Percentiles rank a stretch among this genome's conserved stretches.
Evolutionary conservation across 2,797 vertebrate genomes (phyloP).

Genomic region (Malurus leucopterus): DNA sequence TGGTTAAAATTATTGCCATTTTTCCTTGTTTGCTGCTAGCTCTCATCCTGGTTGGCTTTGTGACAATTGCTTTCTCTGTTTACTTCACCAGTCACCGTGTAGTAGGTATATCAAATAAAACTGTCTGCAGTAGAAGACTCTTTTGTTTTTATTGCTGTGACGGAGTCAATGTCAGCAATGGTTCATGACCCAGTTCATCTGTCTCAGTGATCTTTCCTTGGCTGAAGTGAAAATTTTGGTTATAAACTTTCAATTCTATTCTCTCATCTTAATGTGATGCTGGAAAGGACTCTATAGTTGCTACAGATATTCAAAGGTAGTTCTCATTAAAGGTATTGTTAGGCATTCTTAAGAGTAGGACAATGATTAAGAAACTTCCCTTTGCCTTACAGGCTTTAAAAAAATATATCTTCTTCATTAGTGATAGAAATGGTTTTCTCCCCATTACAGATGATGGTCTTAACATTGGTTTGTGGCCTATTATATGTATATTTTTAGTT

Average conservation of each 20-base stretch:
- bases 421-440: background rate
- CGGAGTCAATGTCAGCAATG: constrained; percentile 32
- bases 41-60: background rate
- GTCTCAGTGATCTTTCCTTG: constrained; percentile 34
- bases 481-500: background rate
- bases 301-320: constrained; percentile 13
- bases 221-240: constrained; percentile 37
- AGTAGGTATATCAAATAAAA: constrained; percentile 38
- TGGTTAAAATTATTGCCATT: background rate
- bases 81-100: constrained; percentile 11
- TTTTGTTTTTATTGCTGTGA: constrained; percentile 36
- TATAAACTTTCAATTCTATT: constrained; percentile 33
- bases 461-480: background rate
- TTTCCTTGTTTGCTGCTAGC: background rate
- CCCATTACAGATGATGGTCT: background rate
- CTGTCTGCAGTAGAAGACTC: background rate
- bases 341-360: background rate
- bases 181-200: constrained; percentile 42
- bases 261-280: background rate
- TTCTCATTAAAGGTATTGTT: constrained; percentile 26
- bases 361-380: constrained; percentile 2
- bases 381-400: constrained; percentile 16
- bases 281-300: background rate
- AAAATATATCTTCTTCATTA: constrained; percentile 3
- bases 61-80: constrained; percentile 35